Conservation (phyloP, 2,113 vertebrate genomes). For the Alligator sinensis region DNA sequence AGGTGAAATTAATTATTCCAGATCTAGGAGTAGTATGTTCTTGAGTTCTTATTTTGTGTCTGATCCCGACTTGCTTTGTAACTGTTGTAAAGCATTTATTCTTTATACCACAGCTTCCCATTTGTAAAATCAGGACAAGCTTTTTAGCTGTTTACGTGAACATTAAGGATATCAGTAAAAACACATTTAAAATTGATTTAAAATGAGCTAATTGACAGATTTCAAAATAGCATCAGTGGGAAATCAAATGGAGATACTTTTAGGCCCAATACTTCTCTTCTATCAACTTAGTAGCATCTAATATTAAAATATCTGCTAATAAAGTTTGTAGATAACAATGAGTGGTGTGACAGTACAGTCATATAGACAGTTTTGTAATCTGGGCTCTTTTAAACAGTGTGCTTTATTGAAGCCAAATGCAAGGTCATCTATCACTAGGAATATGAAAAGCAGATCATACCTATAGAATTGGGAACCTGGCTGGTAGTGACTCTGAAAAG, state of each 20-base stretch:
- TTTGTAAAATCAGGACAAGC: background rate
- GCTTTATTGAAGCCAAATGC: background rate
- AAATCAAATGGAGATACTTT: too few species aligned
- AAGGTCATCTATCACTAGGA: background rate
- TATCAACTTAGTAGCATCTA: too few species aligned
- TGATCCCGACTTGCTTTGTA: background rate
- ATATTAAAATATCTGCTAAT: too few species aligned
- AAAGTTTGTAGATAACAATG: too few species aligned
- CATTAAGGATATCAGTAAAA: too few species aligned
- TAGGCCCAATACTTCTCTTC: too few species aligned
- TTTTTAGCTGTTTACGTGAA: background rate
- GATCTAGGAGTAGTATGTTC: background rate
- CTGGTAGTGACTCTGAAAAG: background rate
- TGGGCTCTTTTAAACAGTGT: background rate
- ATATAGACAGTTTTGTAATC: background rate
- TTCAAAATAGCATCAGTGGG: too few species aligned
- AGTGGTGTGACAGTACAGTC: background rate
- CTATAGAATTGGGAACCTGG: background rate
- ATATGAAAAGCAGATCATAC: background rate
- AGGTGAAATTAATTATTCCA: background rate
- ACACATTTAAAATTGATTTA: too few species aligned
- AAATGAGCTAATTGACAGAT: too few species aligned
- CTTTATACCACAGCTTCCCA: background rate
- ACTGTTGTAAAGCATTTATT: background rate
- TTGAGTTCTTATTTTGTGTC: background rate